These are phyloP conservation scores for Ditylenchus weischeri DNA, from an alignment of 2,888 invertebrate species.

Conservation along the genomic window DNA sequence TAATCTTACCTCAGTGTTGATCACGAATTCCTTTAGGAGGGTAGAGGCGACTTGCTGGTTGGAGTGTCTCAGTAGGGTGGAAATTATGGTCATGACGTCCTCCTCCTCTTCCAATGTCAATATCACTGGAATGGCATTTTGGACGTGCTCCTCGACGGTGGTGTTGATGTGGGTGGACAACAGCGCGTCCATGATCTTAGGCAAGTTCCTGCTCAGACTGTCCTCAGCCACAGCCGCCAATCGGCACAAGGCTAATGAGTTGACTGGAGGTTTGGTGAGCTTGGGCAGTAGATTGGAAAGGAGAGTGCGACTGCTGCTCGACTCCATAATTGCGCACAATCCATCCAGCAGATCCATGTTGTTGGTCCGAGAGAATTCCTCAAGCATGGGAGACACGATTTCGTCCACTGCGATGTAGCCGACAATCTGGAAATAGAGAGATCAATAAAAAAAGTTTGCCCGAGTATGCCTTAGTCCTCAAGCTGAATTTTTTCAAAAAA, in stretches of 20 bases:
- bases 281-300: slow-evolving; percentile 74
- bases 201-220: slow-evolving; percentile 81
- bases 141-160: slow-evolving; percentile 68
- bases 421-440: slow-evolving; percentile 68
- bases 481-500: no score
- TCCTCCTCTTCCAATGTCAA: slow-evolving; percentile 78
- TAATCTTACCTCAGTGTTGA: slow-evolving; percentile 73
- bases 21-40: slow-evolving; percentile 75
- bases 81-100: slow-evolving; percentile 81
- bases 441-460: background rate
- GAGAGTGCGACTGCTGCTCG: slow-evolving; percentile 23
- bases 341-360: slow-evolving; percentile 92
- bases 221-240: slow-evolving; percentile 85
- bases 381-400: slow-evolving; percentile 85
- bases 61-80: slow-evolving; percentile 76
- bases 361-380: slow-evolving; percentile 69
- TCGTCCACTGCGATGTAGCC: slow-evolving; percentile 88
- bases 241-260: slow-evolving; percentile 82
- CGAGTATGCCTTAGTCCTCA: no score
- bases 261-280: slow-evolving; percentile 80
- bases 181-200: slow-evolving; percentile 86
- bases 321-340: slow-evolving; percentile 87
- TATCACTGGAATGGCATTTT: slow-evolving; percentile 68
- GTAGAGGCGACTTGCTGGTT: slow-evolving; percentile 63
- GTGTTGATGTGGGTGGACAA: slow-evolving; percentile 60